Evolutionary conservation across 2,888 invertebrate genomes (phyloP), one percentile per base, ranked within the genome.

Genomic region (Tinea semifulvella): DNA sequence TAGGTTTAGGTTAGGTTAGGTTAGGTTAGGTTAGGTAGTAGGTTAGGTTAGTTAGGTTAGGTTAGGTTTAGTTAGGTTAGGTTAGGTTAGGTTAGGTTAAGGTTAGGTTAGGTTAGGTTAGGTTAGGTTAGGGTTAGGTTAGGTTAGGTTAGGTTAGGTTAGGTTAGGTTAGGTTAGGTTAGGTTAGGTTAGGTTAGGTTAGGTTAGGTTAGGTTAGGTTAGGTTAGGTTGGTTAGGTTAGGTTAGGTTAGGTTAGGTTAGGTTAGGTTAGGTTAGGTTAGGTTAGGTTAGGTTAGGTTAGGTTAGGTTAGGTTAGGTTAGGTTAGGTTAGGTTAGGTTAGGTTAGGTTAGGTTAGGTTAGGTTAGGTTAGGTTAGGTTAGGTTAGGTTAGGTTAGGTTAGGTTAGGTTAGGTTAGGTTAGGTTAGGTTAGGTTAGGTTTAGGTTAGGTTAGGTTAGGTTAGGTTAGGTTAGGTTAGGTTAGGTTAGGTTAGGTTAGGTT

Each of bases 391-490:
- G 45, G 47, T 47, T 44, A 47, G 45, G 45, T 47, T 46, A 48
- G 46, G 48, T 48, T 46, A 48, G 46, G 47, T 48, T 48, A 48
- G 48, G 48, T 45, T 48, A 46, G 44, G 44, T 46, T 44, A 46
- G 46, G 46, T 46, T 46, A 49, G 50, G 47, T 49, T 49, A 50
- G 50, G 48, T 50, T 50, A 49, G 50, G 50, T n/a, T 50, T 50
- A 49, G 48, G 50, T 50, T 50, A 49, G 48, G 48, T 48, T 47
- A 48, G 48, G 48, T 47, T 48, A 48, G 48, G 48, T 50, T 46
- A 47, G 48, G 47, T 48, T 48, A 47, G 48, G 50, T 47, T 47
- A 48, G 48, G 47, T 48, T 47, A 47, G 49, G 49, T 48, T 48
- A 49, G 49, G 49, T 49, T 49, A 49, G 49, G 49, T 47, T 49